A percentile compares a stretch with the other conserved stretches of the same genome.
Evolutionary conservation across 37 sponge, comb jelly and placozoan species (phyloP).

Genomic region (Amphimedon queenslandica): DNA sequence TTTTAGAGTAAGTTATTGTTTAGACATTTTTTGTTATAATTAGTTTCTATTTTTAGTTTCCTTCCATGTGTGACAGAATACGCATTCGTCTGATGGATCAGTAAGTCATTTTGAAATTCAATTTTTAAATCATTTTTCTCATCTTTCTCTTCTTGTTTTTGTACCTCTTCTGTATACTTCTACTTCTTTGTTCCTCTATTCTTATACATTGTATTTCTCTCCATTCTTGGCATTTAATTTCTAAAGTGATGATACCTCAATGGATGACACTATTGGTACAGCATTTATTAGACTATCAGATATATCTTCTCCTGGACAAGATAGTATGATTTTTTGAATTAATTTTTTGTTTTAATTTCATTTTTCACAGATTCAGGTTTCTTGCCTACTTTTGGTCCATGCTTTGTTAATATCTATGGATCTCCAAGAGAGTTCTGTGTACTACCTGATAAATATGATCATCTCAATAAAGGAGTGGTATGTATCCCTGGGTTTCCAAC

Average conservation of each 20-base stretch:
- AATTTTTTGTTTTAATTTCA: not conserved
- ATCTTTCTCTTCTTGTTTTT: constrained; percentile 16
- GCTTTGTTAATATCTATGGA: constrained; percentile 93
- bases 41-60: constrained; percentile 13
- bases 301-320: constrained; percentile 85
- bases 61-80: constrained; percentile 61
- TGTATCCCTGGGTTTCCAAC: too few relatives aligned
- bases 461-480: constrained; percentile 89
- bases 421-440: constrained; percentile 86
- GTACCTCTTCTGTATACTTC: too few relatives aligned
- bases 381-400: constrained; percentile 92
- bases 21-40: too few relatives aligned
- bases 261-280: constrained; percentile 95
- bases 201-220: too few relatives aligned
- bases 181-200: too few relatives aligned
- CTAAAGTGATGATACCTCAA: constrained; percentile 74
- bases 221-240: too few relatives aligned
- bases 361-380: constrained; percentile 57
- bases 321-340: constrained; percentile 45
- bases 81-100: constrained; percentile 27
- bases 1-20: too few relatives aligned
- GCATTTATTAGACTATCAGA: constrained; percentile 76
- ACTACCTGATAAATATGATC: constrained; percentile 78
- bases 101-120: not conserved
- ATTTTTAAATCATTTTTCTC: too few relatives aligned